Evolutionary conservation across 2,113 vertebrate genomes (phyloP).

Genomic region (Clarias batrachus): DNA sequence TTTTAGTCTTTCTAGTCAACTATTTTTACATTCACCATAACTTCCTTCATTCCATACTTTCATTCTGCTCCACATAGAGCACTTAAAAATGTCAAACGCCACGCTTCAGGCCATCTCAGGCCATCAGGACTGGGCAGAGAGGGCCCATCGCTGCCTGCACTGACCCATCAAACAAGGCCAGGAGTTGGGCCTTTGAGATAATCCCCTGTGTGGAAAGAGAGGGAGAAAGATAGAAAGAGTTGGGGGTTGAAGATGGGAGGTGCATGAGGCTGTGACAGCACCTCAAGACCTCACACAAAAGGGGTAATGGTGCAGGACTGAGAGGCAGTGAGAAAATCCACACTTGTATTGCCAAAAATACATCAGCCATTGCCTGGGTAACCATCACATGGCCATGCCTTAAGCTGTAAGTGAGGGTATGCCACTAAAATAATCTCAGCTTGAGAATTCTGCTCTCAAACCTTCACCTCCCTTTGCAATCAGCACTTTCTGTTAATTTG

Average conservation of each 20-base stretch:
- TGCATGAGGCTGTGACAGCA: conserved; percentile 60
- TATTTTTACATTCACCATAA: neutral
- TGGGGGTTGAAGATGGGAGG: conserved; percentile 49
- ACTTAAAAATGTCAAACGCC: conserved; percentile 49
- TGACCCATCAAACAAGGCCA: conserved; percentile 64
- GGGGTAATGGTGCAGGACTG: conserved; percentile 63
- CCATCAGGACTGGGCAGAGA: conserved; percentile 59
- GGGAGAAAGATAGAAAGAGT: conserved; percentile 3
- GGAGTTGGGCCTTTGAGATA: conserved; percentile 49
- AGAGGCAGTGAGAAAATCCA: conserved; percentile 61
- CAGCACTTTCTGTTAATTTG: neutral
- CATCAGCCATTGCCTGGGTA: conserved; percentile 64
- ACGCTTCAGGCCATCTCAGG: conserved; percentile 59
- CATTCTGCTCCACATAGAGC: neutral
- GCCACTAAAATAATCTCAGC: conserved; percentile 16
- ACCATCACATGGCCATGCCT: conserved; percentile 46
- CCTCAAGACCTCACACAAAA: conserved; percentile 59
- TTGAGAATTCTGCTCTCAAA: neutral
- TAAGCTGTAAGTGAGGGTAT: conserved; percentile 25
- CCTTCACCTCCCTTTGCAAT: conserved; percentile 8
- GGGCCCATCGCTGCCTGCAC: conserved; percentile 58
- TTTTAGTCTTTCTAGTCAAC: neutral
- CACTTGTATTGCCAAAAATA: conserved; percentile 51
- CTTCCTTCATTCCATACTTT: conserved; percentile 20
- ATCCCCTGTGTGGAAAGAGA: conserved; percentile 55